Percentiles rank a stretch among this genome's conserved stretches.
Conservation (phyloP, 2,797 vertebrate species). For the Distichodus sexfasciatus region DNA sequence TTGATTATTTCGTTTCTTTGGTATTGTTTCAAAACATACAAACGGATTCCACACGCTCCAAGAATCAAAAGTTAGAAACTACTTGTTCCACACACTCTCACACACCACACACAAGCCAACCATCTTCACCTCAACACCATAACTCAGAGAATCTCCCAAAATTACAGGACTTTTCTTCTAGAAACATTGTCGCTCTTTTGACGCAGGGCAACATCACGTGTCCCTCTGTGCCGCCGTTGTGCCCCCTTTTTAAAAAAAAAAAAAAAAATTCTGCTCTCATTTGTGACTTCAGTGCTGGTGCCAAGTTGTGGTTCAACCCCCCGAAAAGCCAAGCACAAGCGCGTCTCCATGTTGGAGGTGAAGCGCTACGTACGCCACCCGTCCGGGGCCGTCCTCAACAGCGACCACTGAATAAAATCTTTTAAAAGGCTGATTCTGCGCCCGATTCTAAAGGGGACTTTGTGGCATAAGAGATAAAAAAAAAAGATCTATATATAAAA, state of each 20-base stretch:
- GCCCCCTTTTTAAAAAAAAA: too few species aligned
- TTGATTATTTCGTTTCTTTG: too few species aligned
- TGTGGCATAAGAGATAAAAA: conserved; percentile 44
- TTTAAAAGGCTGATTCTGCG: conserved; percentile 50
- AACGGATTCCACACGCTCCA: too few species aligned
- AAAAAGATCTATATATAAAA: conserved; percentile 57
- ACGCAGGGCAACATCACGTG: background rate
- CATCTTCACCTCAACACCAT: background rate
- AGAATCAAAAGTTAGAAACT: too few species aligned
- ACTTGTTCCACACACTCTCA: background rate
- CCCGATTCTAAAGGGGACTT: conserved; percentile 50
- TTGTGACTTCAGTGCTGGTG: conserved; percentile 30
- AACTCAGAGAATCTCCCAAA: background rate
- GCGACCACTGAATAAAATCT: conserved; percentile 49
- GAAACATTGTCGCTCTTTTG: background rate
- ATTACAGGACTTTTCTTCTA: background rate
- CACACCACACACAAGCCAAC: background rate
- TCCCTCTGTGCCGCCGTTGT: background rate
- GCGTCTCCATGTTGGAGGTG: conserved; percentile 40
- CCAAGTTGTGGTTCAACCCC: conserved; percentile 27
- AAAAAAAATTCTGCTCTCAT: conserved; percentile 16
- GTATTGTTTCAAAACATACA: too few species aligned
- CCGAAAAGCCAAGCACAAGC: conserved; percentile 43
- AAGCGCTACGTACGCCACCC: background rate
- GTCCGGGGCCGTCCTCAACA: background rate